These are phyloP conservation scores for Epinephelus coioides DNA, from an alignment of 2,797 vertebrate species.

Conservation along the genomic window DNA sequence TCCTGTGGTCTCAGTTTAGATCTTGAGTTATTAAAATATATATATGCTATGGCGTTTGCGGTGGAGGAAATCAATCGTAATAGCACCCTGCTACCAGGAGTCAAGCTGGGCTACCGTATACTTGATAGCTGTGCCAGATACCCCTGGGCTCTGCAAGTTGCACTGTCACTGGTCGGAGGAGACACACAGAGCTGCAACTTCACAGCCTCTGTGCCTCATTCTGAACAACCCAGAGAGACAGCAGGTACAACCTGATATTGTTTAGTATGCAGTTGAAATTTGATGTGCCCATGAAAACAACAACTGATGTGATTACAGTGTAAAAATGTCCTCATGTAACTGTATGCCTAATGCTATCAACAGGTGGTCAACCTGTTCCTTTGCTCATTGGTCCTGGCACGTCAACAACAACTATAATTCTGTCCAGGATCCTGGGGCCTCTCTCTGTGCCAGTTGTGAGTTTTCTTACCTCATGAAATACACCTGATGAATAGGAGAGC, in stretches of 20 bases:
- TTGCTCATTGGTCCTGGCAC: constrained; percentile 78
- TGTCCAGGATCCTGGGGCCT: constrained; percentile 73
- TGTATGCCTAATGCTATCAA: not conserved
- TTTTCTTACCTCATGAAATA: not conserved
- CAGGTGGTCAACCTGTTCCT: constrained; percentile 58
- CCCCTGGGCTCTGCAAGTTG: constrained; percentile 64
- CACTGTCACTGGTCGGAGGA: constrained; percentile 67
- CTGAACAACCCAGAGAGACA: not conserved
- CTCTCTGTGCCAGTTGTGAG: constrained; percentile 80
- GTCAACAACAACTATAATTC: constrained; percentile 75
- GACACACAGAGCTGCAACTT: constrained; percentile 46
- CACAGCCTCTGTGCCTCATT: not conserved
- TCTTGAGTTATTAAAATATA: constrained; percentile 60
- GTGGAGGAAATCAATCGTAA: constrained; percentile 79
- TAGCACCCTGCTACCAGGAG: constrained; percentile 63
- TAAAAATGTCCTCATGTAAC: not conserved
- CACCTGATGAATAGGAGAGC: not conserved
- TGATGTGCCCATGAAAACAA: not conserved
- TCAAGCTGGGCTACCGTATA: constrained; percentile 72
- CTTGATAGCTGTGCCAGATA: constrained; percentile 63
- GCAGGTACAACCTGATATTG: constrained; percentile 22
- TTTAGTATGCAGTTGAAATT: not conserved
- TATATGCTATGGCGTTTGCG: constrained; percentile 79
- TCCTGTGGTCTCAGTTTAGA: constrained; percentile 80
- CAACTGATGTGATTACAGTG: not conserved